Evolutionary conservation across 2,797 vertebrate species (phyloP), one percentile per base, ranked within the genome.

Genomic region (Malurus splendens): DNA sequence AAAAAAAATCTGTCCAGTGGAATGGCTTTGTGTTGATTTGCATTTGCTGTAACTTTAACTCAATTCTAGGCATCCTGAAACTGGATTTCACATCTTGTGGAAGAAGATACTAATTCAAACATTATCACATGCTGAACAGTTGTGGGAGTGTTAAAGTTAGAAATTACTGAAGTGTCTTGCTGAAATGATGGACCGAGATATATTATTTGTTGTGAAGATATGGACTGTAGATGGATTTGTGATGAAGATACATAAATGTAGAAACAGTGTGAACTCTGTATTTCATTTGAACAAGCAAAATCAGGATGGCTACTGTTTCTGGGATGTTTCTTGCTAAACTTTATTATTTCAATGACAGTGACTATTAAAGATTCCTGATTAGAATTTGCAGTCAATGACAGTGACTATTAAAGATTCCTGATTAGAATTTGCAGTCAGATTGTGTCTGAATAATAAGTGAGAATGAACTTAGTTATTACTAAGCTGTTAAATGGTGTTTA

Each of bases 41-140:
- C 33, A 51, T 65, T 72, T 89, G 42, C 61, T 67, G 41, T n/a
- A 77, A 36, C 51, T 87, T 87, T n/a, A 83, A 39, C 44, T 32
- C 54, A 57, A 3, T 77, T 90, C 56, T 73, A 56, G 45, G 39
- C 72, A 51, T 12, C 42, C 32, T 86, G 82, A 84, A 87, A 89
- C 55, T 47, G 44, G 22, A 50, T 85, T 77, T 80, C 74, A 82
- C 72, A 57, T 71, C 72, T 74, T 60, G 32, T 92, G 47, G 78
- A 76, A 93, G 42, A 45, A 82, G 47, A 51, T 80, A 66, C 30
- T 90, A 85, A 90, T 90, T 93, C 68, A 82, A 55, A 85, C 39
- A 27, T 76, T 82, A 82, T 82, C 86, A 77, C 50, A 80, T 80
- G 57, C 74, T 76, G 52, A 89, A 57, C 55, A 89, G 68, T 74